Evolutionary conservation across 2,888 invertebrate genomes (phyloP).

Genomic region (Papilio protenor): DNA sequence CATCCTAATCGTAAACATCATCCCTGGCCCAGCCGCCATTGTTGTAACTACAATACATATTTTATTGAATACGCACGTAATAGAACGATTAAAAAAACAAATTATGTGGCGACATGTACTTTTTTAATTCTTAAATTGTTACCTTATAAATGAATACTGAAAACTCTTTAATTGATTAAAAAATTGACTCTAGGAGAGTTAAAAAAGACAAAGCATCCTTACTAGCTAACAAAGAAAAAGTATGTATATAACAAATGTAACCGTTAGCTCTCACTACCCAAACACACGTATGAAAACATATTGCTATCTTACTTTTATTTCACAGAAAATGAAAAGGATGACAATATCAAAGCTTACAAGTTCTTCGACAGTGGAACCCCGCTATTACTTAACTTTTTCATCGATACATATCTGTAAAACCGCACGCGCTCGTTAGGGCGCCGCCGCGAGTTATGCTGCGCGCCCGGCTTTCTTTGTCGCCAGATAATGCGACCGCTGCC

Average conservation of each 20-base stretch:
- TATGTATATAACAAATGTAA: not conserved
- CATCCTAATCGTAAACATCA: slow-evolving; percentile 75
- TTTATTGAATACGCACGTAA: slow-evolving; percentile 22
- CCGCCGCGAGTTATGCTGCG: slow-evolving; percentile 60
- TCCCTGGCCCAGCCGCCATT: slow-evolving; percentile 57
- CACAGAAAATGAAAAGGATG: not conserved
- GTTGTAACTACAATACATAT: slow-evolving; percentile 35
- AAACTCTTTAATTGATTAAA: no score
- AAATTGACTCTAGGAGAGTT: not conserved
- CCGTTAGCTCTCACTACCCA: not conserved
- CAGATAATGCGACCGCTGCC: slow-evolving; percentile 65
- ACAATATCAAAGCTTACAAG: not conserved
- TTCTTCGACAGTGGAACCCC: not conserved
- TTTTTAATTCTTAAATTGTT: not conserved
- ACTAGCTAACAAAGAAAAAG: slow-evolving; percentile 17
- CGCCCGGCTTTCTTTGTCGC: slow-evolving; percentile 67
- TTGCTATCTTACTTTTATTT: not conserved
- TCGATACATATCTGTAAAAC: slow-evolving; percentile 47
- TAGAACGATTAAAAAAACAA: slow-evolving; percentile 15
- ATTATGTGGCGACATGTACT: not conserved
- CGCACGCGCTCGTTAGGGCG: slow-evolving; percentile 51
- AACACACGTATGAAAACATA: not conserved
- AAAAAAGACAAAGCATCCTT: not conserved
- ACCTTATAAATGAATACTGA: no score
- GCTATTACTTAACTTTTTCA: slow-evolving; percentile 42